phyloP scores from a whole-genome alignment of 2,797 vertebrate species.

The Tachyglossus aculeatus region DNA sequence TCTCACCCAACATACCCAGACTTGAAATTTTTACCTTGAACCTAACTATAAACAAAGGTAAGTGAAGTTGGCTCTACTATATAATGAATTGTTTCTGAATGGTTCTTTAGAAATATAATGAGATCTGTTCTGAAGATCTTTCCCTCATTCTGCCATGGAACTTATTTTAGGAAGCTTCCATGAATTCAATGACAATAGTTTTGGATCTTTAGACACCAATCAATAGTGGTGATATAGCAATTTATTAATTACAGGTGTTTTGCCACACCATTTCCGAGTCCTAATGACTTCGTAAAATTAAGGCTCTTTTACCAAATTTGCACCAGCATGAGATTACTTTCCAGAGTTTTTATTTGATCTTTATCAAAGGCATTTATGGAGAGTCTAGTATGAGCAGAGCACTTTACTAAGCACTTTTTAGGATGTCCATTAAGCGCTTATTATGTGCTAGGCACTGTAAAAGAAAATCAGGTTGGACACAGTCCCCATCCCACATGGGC shows the following conservation, averaged over 20 bases:
- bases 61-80: constrained; percentile 1
- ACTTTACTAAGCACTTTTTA: no score
- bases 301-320: neutral
- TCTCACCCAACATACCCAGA: constrained; percentile 25
- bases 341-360: no score
- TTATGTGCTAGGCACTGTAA: no score
- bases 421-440: no score
- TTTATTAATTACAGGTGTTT: constrained; percentile 42
- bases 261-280: constrained; percentile 45
- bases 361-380: neutral
- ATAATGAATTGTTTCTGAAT: no score
- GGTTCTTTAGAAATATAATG: no score
- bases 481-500: no score
- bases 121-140: no score
- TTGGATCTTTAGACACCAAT: constrained; percentile 40
- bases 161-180: neutral
- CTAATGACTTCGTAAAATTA: constrained; percentile 24
- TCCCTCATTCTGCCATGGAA: no score
- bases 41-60: constrained; percentile 9
- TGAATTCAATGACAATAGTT: constrained; percentile 16
- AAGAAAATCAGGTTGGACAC: no score
- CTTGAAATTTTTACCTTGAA: constrained; percentile 39
- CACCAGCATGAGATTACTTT: neutral
- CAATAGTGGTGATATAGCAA: constrained; percentile 53
- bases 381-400: neutral